Conservation (phyloP, 2,888 invertebrate genomes). For the Apantesis nais region DNA sequence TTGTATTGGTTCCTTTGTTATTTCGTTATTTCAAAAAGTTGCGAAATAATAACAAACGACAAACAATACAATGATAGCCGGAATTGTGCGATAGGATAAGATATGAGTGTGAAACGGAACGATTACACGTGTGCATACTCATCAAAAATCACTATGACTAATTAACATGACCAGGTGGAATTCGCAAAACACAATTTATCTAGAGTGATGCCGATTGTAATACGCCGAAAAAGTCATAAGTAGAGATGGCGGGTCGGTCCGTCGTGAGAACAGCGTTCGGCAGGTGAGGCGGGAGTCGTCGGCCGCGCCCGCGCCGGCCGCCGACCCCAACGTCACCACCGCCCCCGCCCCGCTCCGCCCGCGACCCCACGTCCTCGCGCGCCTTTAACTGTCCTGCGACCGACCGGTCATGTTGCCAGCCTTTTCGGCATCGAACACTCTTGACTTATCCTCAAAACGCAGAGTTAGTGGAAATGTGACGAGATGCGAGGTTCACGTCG, state of each 20-base stretch:
- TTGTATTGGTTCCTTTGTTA: background rate
- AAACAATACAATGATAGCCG: background rate
- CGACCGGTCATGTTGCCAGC: slow-evolving; percentile 31
- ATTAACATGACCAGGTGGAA: background rate
- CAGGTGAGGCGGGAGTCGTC: slow-evolving; percentile 45
- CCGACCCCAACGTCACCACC: slow-evolving; percentile 29
- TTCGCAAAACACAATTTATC: background rate
- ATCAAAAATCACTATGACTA: background rate
- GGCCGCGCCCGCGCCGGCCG: slow-evolving; percentile 47
- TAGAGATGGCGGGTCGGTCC: background rate
- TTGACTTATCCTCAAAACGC: slow-evolving; percentile 22
- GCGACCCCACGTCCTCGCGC: slow-evolving; percentile 33
- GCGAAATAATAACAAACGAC: background rate
- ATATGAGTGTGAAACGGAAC: background rate
- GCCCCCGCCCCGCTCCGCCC: slow-evolving; percentile 27
- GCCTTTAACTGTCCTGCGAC: slow-evolving; percentile 34
- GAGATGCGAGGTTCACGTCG: slow-evolving; percentile 26
- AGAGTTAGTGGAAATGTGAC: slow-evolving; percentile 13
- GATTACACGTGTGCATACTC: background rate
- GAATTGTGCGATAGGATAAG: background rate
- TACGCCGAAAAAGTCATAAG: background rate
- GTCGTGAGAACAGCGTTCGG: slow-evolving; percentile 12
- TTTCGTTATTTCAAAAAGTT: background rate
- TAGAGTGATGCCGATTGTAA: background rate
- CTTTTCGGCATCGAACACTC: slow-evolving; percentile 20